Conservation (phyloP, 2,113 vertebrate genomes). For the Pseudonaja textilis region DNA sequence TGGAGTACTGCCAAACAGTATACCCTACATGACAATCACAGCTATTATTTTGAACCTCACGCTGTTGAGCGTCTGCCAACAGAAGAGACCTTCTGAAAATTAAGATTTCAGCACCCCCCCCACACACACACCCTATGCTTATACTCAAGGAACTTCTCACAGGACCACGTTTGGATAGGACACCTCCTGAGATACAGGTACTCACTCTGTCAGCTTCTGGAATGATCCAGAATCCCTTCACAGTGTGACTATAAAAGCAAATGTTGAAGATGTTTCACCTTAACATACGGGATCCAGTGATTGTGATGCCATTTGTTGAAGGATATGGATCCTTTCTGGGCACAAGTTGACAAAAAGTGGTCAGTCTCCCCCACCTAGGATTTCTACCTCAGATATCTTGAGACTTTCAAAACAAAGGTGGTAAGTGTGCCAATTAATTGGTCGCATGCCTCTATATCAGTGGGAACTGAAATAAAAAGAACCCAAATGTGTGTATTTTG, state of each 20-base stretch:
- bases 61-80: background rate
- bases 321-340: background rate
- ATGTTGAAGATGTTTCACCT: background rate
- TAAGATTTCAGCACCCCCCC: background rate
- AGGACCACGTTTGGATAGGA: background rate
- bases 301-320: background rate
- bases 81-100: background rate
- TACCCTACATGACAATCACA: background rate
- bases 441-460: background rate
- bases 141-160: background rate
- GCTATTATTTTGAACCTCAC: background rate
- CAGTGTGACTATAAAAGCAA: background rate
- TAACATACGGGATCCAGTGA: background rate
- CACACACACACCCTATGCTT: background rate
- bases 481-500: background rate
- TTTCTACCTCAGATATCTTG: background rate
- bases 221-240: background rate
- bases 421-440: background rate
- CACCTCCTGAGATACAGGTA: background rate
- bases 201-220: background rate
- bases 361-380: background rate
- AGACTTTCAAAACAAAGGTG: background rate
- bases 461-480: background rate
- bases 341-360: background rate
- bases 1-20: background rate